These are phyloP conservation scores for Sebastes kiyomatsui DNA, from an alignment of 2,797 vertebrate species.

Conservation along the genomic window DNA sequence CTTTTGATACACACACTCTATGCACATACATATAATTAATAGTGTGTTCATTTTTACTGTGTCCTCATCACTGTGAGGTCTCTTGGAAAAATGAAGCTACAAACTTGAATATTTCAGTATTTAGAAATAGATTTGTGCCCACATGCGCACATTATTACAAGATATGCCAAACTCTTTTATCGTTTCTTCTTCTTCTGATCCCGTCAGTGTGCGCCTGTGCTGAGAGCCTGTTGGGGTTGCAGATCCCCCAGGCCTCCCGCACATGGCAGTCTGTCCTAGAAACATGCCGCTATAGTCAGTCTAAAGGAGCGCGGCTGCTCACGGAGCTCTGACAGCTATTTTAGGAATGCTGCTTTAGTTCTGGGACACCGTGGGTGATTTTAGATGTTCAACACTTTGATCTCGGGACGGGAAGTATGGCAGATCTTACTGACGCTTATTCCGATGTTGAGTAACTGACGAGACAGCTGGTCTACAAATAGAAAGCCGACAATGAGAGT, in stretches of 20 bases:
- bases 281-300: conserved; percentile 53
- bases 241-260: conserved; percentile 56
- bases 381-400: conserved; percentile 69
- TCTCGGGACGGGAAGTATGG: conserved; percentile 46
- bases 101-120: background rate
- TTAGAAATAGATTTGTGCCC: background rate
- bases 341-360: conserved; percentile 58
- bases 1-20: background rate
- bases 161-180: conserved; percentile 24
- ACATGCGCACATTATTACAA: background rate
- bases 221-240: conserved; percentile 49
- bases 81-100: background rate
- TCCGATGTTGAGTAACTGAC: conserved; percentile 52
- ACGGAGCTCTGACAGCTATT: conserved; percentile 59
- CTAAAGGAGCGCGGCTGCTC: conserved; percentile 46
- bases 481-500: conserved; percentile 29
- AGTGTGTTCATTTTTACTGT: background rate
- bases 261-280: conserved; percentile 65
- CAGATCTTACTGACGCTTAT: conserved; percentile 53
- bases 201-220: conserved; percentile 26
- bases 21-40: background rate
- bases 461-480: conserved; percentile 55
- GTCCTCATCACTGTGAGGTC: background rate
- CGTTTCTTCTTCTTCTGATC: conserved; percentile 19
- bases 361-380: conserved; percentile 66